A percentile compares a stretch with the other conserved stretches of the same genome.
phyloP scores from a whole-genome alignment of 2,797 vertebrate species.

The Gastrophryne carolinensis region DNA sequence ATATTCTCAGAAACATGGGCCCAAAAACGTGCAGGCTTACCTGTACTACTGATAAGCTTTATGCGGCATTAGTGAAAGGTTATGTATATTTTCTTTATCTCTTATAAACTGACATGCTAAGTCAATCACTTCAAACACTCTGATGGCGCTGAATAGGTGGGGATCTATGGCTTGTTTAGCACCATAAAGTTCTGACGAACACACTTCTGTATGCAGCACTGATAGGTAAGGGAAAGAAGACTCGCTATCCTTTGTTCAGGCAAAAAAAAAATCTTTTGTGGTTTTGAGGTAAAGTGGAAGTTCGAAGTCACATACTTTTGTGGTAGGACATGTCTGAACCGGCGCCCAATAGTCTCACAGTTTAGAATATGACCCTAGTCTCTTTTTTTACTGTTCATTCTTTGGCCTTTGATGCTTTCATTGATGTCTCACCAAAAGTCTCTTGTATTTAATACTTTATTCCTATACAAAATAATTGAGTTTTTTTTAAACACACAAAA shows the following conservation, averaged over 20 bases:
- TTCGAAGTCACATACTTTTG: constrained; percentile 35
- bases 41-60: background rate
- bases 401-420: background rate
- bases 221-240: background rate
- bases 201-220: background rate
- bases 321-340: constrained; percentile 41
- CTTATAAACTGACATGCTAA: constrained; percentile 2
- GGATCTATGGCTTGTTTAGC: constrained; percentile 31
- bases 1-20: background rate
- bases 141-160: constrained; percentile 9
- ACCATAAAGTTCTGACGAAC: constrained; percentile 10
- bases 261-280: constrained; percentile 28
- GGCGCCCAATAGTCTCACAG: constrained; percentile 36
- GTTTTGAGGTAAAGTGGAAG: constrained; percentile 37
- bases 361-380: constrained; percentile 36
- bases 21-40: background rate
- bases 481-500: background rate
- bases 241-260: constrained; percentile 23
- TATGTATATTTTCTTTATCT: background rate
- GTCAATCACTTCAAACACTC: constrained; percentile 28
- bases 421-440: background rate
- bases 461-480: background rate
- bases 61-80: background rate
- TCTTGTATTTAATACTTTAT: background rate
- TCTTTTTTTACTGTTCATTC: constrained; percentile 32